phyloP scores from a whole-genome alignment of 2,888 invertebrate species.

The Mechanitis messenoides region DNA sequence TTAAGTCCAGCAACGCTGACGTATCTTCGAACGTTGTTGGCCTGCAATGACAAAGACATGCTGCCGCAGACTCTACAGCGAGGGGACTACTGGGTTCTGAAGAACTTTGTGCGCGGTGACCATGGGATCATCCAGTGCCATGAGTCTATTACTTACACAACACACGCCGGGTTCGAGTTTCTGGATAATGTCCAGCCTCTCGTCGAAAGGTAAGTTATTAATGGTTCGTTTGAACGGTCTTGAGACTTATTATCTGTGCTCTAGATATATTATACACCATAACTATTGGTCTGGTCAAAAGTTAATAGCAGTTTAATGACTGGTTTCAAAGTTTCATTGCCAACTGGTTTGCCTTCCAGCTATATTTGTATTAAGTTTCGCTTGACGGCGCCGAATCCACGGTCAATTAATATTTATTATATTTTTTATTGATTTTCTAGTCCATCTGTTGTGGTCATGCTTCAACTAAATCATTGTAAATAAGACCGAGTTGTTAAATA shows the following conservation, averaged over 20 bases:
- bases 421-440: constrained; percentile 4
- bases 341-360: constrained; percentile 23
- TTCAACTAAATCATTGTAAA: background rate
- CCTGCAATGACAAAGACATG: constrained; percentile 80
- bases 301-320: constrained; percentile 7
- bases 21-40: constrained; percentile 68
- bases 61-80: constrained; percentile 80
- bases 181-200: constrained; percentile 92
- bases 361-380: constrained; percentile 19
- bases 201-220: constrained; percentile 78
- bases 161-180: constrained; percentile 94
- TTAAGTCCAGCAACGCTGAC: constrained; percentile 56
- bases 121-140: constrained; percentile 83
- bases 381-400: background rate
- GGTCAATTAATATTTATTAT: constrained; percentile 6
- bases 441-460: constrained; percentile 8
- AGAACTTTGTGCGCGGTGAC: constrained; percentile 88
- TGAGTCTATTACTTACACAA: constrained; percentile 92
- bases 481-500: background rate
- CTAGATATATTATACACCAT: background rate
- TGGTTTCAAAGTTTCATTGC: constrained; percentile 14
- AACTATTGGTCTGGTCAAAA: background rate
- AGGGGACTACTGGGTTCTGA: constrained; percentile 91
- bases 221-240: background rate
- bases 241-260: background rate